A percentile compares a stretch with the other conserved stretches of the same genome.
These are phyloP conservation scores for Cordilura impudica DNA, from an alignment of 2,888 invertebrate species.

Conservation along the genomic window DNA sequence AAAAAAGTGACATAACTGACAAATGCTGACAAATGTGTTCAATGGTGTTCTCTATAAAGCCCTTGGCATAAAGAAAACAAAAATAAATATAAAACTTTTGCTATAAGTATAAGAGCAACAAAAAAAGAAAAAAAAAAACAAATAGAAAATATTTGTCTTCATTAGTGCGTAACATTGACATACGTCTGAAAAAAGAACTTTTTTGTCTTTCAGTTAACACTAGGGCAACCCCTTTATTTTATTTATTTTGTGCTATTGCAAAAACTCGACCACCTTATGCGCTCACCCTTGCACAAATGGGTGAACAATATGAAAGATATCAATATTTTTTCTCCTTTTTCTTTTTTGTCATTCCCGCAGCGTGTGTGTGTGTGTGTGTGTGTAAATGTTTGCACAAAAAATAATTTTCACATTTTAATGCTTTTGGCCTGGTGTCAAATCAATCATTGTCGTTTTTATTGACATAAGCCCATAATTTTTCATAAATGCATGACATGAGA, in stretches of 20 bases:
- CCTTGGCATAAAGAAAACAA: conserved; percentile 36
- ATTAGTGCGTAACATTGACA: conserved; percentile 68
- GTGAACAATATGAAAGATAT: conserved; percentile 15
- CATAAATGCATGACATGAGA: conserved; percentile 73
- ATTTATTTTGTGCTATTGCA: not conserved
- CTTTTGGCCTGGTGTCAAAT: conserved; percentile 73
- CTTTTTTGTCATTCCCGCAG: conserved; percentile 3
- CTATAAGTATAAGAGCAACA: not conserved
- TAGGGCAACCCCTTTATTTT: conserved; percentile 46
- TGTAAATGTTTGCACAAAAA: conserved; percentile 57
- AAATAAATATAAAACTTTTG: conserved; percentile 32
- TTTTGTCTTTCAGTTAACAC: conserved; percentile 45
- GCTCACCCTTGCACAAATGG: not conserved
- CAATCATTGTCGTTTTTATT: conserved; percentile 75
- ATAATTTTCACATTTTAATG: conserved; percentile 63
- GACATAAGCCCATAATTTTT: conserved; percentile 77
- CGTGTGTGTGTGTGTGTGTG: conserved; percentile 18
- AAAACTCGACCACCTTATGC: conserved; percentile 16
- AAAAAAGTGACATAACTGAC: conserved; percentile 70
- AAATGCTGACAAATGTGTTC: conserved; percentile 75
- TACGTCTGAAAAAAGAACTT: conserved; percentile 31
- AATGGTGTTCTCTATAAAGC: conserved; percentile 59
- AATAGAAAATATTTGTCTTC: conserved; percentile 72
- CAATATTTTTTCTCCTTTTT: conserved; percentile 8
- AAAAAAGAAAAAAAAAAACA: conserved; percentile 24